phyloP scores from a whole-genome alignment of 2,797 vertebrate genomes.

The Siniperca obscura region DNA sequence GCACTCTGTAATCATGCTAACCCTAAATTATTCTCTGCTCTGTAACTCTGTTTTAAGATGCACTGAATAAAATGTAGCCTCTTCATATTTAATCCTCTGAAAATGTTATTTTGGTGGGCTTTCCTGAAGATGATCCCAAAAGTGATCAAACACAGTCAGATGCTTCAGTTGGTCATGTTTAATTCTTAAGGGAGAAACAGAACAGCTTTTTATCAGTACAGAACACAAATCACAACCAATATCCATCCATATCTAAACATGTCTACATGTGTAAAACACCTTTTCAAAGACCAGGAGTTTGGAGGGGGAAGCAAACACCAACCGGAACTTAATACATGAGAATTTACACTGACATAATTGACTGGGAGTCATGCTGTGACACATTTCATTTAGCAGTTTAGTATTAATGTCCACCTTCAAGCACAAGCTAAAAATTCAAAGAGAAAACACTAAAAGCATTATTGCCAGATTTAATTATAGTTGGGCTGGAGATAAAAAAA shows the following conservation, averaged over 20 bases:
- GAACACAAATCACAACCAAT: constrained; percentile 70
- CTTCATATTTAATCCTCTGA: constrained; percentile 38
- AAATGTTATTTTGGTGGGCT: background rate
- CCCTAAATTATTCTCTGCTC: constrained; percentile 35
- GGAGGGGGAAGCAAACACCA: constrained; percentile 56
- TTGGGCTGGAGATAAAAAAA: constrained; percentile 89
- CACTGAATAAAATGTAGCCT: constrained; percentile 70
- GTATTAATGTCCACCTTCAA: constrained; percentile 64
- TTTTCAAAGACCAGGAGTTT: constrained; percentile 38
- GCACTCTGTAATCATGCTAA: constrained; percentile 13
- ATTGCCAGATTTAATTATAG: constrained; percentile 87
- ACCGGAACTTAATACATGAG: constrained; percentile 72
- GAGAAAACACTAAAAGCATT: constrained; percentile 79
- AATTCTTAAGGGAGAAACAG: constrained; percentile 63
- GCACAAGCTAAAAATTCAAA: constrained; percentile 62
- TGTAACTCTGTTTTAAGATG: constrained; percentile 50
- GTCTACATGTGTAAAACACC: constrained; percentile 60
- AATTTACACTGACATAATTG: constrained; percentile 68
- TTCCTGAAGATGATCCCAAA: background rate
- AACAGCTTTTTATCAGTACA: constrained; percentile 65
- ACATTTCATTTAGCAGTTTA: constrained; percentile 72
- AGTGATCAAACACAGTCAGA: background rate
- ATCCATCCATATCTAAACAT: constrained; percentile 64
- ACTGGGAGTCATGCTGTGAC: constrained; percentile 75
- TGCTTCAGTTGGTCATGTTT: constrained; percentile 65